Conservation (phyloP, 2,113 vertebrate species). For the Marmota monax region DNA sequence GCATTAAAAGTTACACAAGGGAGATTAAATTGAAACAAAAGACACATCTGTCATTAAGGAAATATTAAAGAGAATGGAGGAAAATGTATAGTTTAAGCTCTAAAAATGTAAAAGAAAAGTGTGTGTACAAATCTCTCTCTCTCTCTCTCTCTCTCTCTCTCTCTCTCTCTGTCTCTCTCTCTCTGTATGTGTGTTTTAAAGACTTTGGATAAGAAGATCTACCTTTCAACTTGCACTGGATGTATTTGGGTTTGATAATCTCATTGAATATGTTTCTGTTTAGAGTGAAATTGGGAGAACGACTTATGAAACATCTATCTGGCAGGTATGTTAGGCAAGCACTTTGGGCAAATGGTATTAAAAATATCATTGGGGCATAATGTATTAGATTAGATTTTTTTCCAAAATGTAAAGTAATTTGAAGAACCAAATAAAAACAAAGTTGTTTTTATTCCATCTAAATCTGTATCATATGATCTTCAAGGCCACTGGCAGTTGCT, state of each 20-base stretch:
- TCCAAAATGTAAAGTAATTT: constrained; percentile 27
- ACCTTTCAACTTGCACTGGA: not conserved
- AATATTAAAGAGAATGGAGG: constrained; percentile 13
- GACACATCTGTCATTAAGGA: constrained; percentile 49
- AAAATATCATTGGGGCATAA: too few relatives aligned
- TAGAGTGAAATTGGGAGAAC: not conserved
- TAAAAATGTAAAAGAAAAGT: not conserved
- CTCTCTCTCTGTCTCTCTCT: too few relatives aligned
- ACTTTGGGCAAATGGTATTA: not conserved
- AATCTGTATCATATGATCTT: not conserved
- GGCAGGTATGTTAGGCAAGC: not conserved
- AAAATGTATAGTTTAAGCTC: not conserved
- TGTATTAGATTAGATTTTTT: constrained; percentile 7
- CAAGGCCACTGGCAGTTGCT: not conserved
- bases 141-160: too few relatives aligned
- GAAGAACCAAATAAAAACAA: constrained; percentile 36
- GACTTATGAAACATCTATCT: not conserved
- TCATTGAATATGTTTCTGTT: not conserved
- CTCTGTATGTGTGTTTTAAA: not conserved
- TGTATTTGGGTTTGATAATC: constrained; percentile 8
- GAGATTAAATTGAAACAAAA: constrained; percentile 79
- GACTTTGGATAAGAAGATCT: not conserved
- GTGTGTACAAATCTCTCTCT: too few relatives aligned
- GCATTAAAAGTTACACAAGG: constrained; percentile 79
- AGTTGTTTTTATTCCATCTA: not conserved